Conservation (phyloP, 2,797 vertebrate species). For the Nannoperca australis region DNA sequence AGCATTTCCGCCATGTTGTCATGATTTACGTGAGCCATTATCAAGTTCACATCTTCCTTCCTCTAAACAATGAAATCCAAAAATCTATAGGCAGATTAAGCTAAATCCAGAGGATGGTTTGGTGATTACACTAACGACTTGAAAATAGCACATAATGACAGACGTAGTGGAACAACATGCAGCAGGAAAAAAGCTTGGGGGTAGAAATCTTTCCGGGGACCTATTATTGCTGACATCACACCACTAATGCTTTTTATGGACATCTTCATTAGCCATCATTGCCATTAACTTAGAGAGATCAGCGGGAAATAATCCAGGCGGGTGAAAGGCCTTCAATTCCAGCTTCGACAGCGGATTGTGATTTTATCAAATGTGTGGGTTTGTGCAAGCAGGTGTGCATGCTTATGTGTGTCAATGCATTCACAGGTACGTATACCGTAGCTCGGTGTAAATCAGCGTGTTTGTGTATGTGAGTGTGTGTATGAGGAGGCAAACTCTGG, state of each 20-base stretch:
- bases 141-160: slow-evolving; percentile 77
- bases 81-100: slow-evolving; percentile 77
- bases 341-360: slow-evolving; percentile 5
- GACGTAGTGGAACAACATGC: slow-evolving; percentile 68
- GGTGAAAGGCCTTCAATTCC: slow-evolving; percentile 37
- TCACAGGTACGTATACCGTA: slow-evolving; percentile 16
- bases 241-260: slow-evolving; percentile 63
- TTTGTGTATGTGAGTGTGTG: slow-evolving; percentile 24
- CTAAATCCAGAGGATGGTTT: slow-evolving; percentile 73
- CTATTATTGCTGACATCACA: slow-evolving; percentile 70
- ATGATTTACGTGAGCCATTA: slow-evolving; percentile 67
- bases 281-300: slow-evolving; percentile 21
- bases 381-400: neutral
- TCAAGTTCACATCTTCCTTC: slow-evolving; percentile 70
- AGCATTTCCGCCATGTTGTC: slow-evolving; percentile 41
- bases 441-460: slow-evolving; percentile 14
- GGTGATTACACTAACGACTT: slow-evolving; percentile 79
- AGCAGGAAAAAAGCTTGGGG: slow-evolving; percentile 73
- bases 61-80: slow-evolving; percentile 78
- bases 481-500: slow-evolving; percentile 34
- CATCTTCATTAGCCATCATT: slow-evolving; percentile 65
- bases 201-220: slow-evolving; percentile 56
- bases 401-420: slow-evolving; percentile 7
- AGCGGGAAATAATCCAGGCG: slow-evolving; percentile 45
- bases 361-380: slow-evolving; percentile 31